Conservation (phyloP, 2,888 invertebrate species). For the Tachina grossa region DNA sequence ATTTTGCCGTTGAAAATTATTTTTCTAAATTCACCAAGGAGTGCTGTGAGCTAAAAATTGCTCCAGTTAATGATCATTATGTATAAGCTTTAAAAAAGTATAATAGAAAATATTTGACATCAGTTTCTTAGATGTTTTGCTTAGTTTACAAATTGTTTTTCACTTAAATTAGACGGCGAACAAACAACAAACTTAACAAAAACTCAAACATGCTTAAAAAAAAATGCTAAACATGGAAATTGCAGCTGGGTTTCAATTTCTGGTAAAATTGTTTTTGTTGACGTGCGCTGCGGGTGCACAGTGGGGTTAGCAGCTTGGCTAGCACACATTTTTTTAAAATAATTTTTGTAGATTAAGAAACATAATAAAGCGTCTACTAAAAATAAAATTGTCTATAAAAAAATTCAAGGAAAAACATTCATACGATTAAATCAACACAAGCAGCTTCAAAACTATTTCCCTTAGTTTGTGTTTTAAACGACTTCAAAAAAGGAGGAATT, state of each 20-base stretch:
- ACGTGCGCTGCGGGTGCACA: slow-evolving; percentile 3
- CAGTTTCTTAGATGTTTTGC: slow-evolving; percentile 53
- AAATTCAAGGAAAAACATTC: too few relatives aligned
- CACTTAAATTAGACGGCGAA: slow-evolving; percentile 62
- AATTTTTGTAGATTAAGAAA: too few relatives aligned
- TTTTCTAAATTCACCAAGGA: slow-evolving; percentile 23
- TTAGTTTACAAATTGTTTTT: slow-evolving; percentile 68
- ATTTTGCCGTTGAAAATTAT: background rate
- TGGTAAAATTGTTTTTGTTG: background rate
- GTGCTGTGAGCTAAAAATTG: background rate
- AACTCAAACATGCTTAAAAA: slow-evolving; percentile 1
- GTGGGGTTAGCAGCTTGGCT: background rate
- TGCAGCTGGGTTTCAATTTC: slow-evolving; percentile 61
- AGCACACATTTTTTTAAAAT: background rate
- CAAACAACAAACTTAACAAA: slow-evolving; percentile 42
- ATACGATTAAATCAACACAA: too few relatives aligned
- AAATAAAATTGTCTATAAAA: too few relatives aligned
- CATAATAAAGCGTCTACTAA: too few relatives aligned
- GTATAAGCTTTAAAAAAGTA: background rate
- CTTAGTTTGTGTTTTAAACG: too few relatives aligned
- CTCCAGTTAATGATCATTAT: slow-evolving; percentile 41
- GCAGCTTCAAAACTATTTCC: too few relatives aligned
- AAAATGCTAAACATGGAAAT: slow-evolving; percentile 32
- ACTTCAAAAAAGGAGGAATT: too few relatives aligned
- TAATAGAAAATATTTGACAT: slow-evolving; percentile 52